Evolutionary conservation across 2,888 invertebrate genomes (phyloP), one percentile per base, ranked within the genome.

Genomic region (Stenchaetothrips biformis): DNA sequence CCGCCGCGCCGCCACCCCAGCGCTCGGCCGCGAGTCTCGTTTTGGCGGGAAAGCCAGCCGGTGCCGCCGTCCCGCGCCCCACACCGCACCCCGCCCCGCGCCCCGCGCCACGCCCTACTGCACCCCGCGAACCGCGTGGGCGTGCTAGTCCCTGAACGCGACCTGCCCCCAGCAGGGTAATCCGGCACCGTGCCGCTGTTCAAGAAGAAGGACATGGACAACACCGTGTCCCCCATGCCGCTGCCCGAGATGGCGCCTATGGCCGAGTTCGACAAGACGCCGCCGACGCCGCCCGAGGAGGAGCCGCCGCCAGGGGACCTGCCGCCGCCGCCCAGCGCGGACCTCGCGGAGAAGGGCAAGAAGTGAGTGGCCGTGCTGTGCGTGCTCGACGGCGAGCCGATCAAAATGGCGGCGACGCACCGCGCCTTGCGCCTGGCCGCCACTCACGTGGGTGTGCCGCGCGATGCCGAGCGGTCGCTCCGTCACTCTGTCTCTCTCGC

Each of bases 231-330:
- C 25, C 92, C 91, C 82, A 91, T 91, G 91, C 67, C 67, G 25
- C 91, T 91, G 83, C 90, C 91, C 84, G 84, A 84, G 79, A 86
- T 91, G 86, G 92, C 92, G 81, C 92, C 92, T 49, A 92, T 92
- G 83, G 92, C 92, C 79, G 92, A 92, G 88, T 92, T 92, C 85
- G 92, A 92, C 85, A 92, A 92, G 87, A 91, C 91, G 11, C 91
- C 92, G 53, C 91, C 91, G 9, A 91, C 91, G 83, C 91, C 91
- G 62, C 91, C 91, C 53, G 89, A 89, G 83, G 89, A 89, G 83
- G 88, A 88, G 82, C 87, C 88, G 81, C 86, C 86, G n/a, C 90
- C 91, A 0, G 90, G 91, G 89, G 92, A 91, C 82, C 86, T 91
- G 83, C 92, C 92, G 21, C 91, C 91, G 67, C 91, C 92, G 11